Percentiles rank a stretch among this genome's conserved stretches.
Conservation (phyloP, 2,888 invertebrate species). For the Ectropis crepuscularia region DNA sequence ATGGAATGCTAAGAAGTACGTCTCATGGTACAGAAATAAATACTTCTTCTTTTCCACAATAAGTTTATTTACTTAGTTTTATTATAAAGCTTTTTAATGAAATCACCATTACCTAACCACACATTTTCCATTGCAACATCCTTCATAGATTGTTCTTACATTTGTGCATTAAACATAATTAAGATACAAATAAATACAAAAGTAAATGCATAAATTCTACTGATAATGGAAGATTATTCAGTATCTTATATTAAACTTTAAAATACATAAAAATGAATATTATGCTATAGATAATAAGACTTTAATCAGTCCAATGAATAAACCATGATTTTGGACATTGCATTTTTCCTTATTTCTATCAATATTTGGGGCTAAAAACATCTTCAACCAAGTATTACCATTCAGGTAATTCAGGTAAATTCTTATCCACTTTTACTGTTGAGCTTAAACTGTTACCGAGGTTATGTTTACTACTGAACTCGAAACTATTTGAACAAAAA, state of each 20-base stretch:
- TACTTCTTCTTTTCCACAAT: conserved; percentile 44
- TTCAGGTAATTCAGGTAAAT: too few relatives aligned
- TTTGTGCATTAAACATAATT: conserved; percentile 35
- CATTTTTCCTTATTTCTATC: neutral
- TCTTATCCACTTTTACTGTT: too few relatives aligned
- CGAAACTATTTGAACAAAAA: too few relatives aligned
- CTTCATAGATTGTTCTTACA: conserved; percentile 37
- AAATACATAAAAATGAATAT: conserved; percentile 3
- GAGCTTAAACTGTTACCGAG: too few relatives aligned
- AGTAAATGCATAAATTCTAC: conserved; percentile 29
- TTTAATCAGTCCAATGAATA: conserved; percentile 3
- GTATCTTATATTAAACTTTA: neutral
- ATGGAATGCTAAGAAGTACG: too few relatives aligned
- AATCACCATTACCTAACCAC: conserved; percentile 51
- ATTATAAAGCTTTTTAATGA: conserved; percentile 60
- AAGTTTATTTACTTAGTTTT: conserved; percentile 57
- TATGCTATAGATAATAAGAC: conserved; percentile 11
- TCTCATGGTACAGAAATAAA: too few relatives aligned
- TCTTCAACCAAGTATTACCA: too few relatives aligned
- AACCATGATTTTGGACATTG: neutral
- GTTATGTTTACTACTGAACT: too few relatives aligned
- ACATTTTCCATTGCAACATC: conserved; percentile 40
- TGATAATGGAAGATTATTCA: conserved; percentile 9
- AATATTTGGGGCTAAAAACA: too few relatives aligned
- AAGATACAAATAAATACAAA: conserved; percentile 24